These are phyloP conservation scores for Sebastes elongatus DNA, from an alignment of 2,797 vertebrate species.

Conservation along the genomic window DNA sequence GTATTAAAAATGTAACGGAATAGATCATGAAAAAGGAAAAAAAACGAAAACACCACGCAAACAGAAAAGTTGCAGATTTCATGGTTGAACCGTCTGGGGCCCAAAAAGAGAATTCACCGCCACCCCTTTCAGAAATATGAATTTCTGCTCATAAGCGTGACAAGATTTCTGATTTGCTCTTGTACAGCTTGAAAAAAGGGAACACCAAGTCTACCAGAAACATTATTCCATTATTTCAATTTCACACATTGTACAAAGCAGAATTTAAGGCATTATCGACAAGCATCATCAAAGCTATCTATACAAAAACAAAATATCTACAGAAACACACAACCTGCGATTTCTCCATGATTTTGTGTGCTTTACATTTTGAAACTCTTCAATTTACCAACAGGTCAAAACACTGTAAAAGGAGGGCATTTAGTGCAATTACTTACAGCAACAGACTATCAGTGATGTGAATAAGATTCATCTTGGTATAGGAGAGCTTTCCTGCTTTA, in stretches of 20 bases:
- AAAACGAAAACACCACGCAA: not conserved
- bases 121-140: slow-evolving; percentile 11
- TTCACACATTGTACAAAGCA: slow-evolving; percentile 75
- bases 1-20: slow-evolving; percentile 10
- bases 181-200: slow-evolving; percentile 43
- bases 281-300: slow-evolving; percentile 79
- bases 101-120: not conserved
- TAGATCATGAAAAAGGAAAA: not conserved
- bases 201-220: slow-evolving; percentile 47
- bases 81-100: not conserved
- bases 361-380: slow-evolving; percentile 72
- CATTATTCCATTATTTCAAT: slow-evolving; percentile 48
- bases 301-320: slow-evolving; percentile 73
- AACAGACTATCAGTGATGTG: slow-evolving; percentile 69
- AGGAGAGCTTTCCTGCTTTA: slow-evolving; percentile 5
- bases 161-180: slow-evolving; percentile 40
- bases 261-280: slow-evolving; percentile 85
- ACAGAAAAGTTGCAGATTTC: slow-evolving; percentile 14
- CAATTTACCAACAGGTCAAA: slow-evolving; percentile 73
- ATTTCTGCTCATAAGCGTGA: slow-evolving; percentile 17
- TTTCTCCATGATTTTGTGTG: slow-evolving; percentile 68
- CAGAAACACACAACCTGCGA: slow-evolving; percentile 69
- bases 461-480: slow-evolving; percentile 45
- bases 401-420: slow-evolving; percentile 76
- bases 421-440: slow-evolving; percentile 85